Conservation (phyloP, 2,797 vertebrate species). For the Orientallactaga sibirica region DNA sequence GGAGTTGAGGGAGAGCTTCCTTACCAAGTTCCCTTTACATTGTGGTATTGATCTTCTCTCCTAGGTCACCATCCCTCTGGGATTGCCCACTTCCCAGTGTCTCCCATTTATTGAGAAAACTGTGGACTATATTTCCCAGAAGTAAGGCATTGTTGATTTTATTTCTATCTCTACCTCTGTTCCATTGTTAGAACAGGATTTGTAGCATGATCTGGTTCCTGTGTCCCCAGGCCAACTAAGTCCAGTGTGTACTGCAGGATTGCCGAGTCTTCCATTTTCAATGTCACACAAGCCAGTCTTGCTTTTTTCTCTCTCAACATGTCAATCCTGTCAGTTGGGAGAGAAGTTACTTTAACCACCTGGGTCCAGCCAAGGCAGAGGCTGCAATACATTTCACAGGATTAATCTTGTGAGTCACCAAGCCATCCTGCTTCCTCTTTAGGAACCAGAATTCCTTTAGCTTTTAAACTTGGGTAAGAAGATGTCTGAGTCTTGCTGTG, state of each 20-base stretch:
- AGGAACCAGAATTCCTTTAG: constrained; percentile 90
- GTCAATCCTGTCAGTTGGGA: constrained; percentile 91
- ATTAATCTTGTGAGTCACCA: constrained; percentile 90
- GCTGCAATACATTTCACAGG: constrained; percentile 91
- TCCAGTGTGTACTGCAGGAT: constrained; percentile 95
- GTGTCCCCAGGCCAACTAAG: constrained; percentile 92
- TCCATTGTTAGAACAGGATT: constrained; percentile 96
- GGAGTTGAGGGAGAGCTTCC: neutral
- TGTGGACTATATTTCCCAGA: neutral
- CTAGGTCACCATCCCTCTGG: neutral
- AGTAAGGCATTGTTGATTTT: neutral
- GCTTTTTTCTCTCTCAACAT: constrained; percentile 93
- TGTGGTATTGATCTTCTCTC: neutral
- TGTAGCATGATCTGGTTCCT: constrained; percentile 97
- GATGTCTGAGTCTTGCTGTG: constrained; percentile 92
- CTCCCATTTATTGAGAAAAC: neutral
- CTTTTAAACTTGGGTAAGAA: constrained; percentile 91
- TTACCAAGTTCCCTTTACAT: neutral
- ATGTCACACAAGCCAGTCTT: constrained; percentile 90
- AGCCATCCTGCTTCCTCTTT: constrained; percentile 92
- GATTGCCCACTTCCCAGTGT: neutral
- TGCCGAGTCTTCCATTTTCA: constrained; percentile 92
- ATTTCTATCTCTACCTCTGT: neutral
- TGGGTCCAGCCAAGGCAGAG: constrained; percentile 89
- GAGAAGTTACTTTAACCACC: constrained; percentile 88